A percentile compares a stretch with the other conserved stretches of the same genome.
These are phyloP conservation scores for Sebastes matsubarae DNA, from an alignment of 2,797 vertebrate genomes.

Conservation along the genomic window DNA sequence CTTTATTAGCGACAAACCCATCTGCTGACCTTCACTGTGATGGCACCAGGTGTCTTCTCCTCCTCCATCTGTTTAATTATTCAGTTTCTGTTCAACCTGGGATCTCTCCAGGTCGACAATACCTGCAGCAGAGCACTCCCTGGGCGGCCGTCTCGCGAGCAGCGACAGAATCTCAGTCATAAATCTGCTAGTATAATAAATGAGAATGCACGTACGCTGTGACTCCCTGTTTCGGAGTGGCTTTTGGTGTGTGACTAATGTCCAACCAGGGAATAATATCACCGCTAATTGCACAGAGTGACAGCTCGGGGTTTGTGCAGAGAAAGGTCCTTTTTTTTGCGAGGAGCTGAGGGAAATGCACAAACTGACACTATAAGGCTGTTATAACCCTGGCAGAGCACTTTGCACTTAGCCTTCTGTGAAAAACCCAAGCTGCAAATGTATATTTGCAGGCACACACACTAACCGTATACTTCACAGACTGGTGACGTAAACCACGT, in stretches of 20 bases:
- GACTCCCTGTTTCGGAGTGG: constrained; percentile 32
- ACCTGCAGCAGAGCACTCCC: constrained; percentile 65
- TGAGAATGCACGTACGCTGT: constrained; percentile 31
- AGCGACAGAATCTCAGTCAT: constrained; percentile 56
- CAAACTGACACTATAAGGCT: constrained; percentile 27
- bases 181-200: constrained; percentile 63
- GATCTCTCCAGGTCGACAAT: constrained; percentile 48
- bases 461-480: constrained; percentile 9
- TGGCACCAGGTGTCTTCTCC: constrained; percentile 71
- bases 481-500: background rate
- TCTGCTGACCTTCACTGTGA: constrained; percentile 70
- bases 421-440: constrained; percentile 22
- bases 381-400: constrained; percentile 41
- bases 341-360: constrained; percentile 19
- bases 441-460: constrained; percentile 12
- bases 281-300: constrained; percentile 62
- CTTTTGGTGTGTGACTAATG: constrained; percentile 57
- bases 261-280: constrained; percentile 65
- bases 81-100: constrained; percentile 64
- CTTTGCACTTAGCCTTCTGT: constrained; percentile 48
- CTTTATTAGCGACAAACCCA: constrained; percentile 57
- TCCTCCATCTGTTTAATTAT: constrained; percentile 78
- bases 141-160: constrained; percentile 37
- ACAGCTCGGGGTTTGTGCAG: constrained; percentile 48
- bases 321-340: constrained; percentile 16